Evolutionary conservation across 2,113 vertebrate species (phyloP).

Genomic region (Cranoglanis bouderius): DNA sequence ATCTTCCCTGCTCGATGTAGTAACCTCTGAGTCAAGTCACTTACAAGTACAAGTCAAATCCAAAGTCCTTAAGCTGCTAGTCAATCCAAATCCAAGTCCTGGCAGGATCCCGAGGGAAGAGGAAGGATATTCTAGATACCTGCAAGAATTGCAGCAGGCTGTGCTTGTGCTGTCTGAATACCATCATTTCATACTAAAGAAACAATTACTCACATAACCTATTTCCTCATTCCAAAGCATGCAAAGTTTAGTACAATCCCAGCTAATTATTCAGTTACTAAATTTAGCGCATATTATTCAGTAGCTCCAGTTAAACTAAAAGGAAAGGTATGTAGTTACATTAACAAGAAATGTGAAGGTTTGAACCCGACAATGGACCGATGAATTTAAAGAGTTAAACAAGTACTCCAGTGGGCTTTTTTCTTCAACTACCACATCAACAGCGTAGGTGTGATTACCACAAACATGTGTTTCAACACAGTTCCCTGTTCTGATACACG

Average conservation of each 20-base stretch:
- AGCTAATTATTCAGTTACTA: not conserved
- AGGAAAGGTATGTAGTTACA: not conserved
- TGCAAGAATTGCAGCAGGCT: not conserved
- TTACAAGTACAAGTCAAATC: not conserved
- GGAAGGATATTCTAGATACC: not conserved
- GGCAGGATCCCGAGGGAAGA: not conserved
- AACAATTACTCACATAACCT: not conserved
- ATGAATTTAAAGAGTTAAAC: not conserved
- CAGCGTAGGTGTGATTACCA: not conserved
- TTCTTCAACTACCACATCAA: not conserved
- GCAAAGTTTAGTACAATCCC: not conserved
- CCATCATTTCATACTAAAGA: not conserved
- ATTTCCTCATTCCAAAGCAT: not conserved
- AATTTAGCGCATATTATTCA: not conserved
- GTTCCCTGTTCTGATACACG: not conserved
- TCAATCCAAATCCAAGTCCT: not conserved
- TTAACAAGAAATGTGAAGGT: not conserved
- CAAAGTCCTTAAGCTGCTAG: not conserved
- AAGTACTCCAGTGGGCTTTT: not conserved
- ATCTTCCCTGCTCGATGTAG: not conserved
- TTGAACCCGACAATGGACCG: not conserved
- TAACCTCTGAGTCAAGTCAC: not conserved
- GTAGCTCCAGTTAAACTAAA: not conserved
- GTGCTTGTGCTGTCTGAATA: not conserved
- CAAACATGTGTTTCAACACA: not conserved